Base-by-base conservation (phyloP, 2,888 invertebrate species). In the Laothoe populi region DNA sequence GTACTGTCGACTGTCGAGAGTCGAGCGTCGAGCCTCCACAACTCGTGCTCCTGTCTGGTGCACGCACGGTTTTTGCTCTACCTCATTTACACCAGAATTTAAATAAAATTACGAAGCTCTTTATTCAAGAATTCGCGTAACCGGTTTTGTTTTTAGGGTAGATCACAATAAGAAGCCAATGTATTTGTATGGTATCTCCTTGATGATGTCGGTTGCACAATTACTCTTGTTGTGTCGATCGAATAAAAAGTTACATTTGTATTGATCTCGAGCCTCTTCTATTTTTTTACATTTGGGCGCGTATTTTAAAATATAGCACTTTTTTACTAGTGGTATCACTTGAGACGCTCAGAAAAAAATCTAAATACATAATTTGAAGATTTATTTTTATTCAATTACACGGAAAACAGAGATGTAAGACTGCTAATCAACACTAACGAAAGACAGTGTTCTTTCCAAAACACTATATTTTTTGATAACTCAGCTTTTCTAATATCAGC, bases 11-110 rank as follows among this genome's bases (percentile, higher is more conserved):
- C 26, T 8, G 48, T 26, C 48, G 26, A 45, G 45, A 13, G 46
- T 46, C 46, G 46, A 11, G 46, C 31, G n/a, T n/a, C n/a, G n/a
- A n/a, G n/a, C 16, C 49, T 49, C 16, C n/a, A 31, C 16, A 4
- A 19, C 10, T 49, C 31, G 16, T 26, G 49, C 53, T 44, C 44
- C 7, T 53, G 58, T 58, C 40, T 24, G 24, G 7, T 24, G 40
- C 24, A 26, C 24, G 59, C 26, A 21, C n/a, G 23, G 38, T 40
- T 59, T 59, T 45, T 59, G 26, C 59, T 16, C 11, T 59, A n/a
- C 35, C 35, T 53, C 53, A 53, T 35, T 53, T 35, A 53, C 19
- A 35, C 10, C 31, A 35, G 19, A 19, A 44, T 45, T 45, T 45
- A 42, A 59, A 44, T 59, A 40, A 31, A 31, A 31, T 59, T 31